phyloP scores from a whole-genome alignment of 2,888 invertebrate species.

The Subacronicta megacephala region DNA sequence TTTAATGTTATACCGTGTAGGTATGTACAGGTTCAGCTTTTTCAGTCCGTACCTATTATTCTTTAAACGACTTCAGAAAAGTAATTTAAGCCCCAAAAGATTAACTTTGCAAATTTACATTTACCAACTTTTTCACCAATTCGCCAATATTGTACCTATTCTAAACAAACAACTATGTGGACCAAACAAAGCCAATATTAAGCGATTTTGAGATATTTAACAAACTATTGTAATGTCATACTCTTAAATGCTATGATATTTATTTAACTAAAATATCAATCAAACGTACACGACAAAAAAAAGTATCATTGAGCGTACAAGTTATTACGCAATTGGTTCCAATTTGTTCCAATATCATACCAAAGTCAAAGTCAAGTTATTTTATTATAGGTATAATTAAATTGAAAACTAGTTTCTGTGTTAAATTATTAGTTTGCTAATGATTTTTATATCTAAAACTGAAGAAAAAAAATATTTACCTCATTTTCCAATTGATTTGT shows the following conservation, averaged over 20 bases:
- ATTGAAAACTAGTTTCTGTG: slow-evolving; percentile 7
- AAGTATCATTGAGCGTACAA: no score
- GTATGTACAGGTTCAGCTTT: no score
- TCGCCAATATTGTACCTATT: neutral
- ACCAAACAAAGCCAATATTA: slow-evolving; percentile 18
- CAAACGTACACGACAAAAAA: slow-evolving; percentile 31
- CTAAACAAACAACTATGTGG: slow-evolving; percentile 3
- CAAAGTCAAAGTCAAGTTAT: slow-evolving; percentile 23
- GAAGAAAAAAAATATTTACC: slow-evolving; percentile 58
- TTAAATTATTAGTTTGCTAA: neutral
- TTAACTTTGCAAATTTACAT: no score
- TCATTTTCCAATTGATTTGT: slow-evolving; percentile 74
- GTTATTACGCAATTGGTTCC: slow-evolving; percentile 60
- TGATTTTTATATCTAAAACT: neutral
- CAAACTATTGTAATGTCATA: no score
- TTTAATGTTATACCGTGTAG: no score
- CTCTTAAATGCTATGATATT: no score
- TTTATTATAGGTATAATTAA: slow-evolving; percentile 2
- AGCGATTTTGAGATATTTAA: slow-evolving; percentile 5
- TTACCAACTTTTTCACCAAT: no score
- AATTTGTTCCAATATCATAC: slow-evolving; percentile 57
- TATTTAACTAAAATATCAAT: slow-evolving; percentile 40
- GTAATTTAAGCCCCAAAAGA: no score
- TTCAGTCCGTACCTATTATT: no score
- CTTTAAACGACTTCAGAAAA: no score